Evolutionary conservation across 1,140 invertebrate genomes (phyloP).

Genomic region (Drosophila pectinifera): DNA sequence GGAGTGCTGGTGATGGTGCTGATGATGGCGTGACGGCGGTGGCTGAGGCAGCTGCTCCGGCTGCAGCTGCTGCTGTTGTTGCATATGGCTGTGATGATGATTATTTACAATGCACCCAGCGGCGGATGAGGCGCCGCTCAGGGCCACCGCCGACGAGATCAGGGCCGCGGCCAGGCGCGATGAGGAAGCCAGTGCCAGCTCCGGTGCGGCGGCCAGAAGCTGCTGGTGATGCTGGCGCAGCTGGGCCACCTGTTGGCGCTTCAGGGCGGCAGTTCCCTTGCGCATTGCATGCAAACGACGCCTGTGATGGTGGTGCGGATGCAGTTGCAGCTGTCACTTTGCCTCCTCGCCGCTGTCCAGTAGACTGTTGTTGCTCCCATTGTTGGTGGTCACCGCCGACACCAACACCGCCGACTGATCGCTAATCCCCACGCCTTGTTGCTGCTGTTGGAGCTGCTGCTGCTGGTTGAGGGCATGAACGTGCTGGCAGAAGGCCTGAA

Average conservation of each 20-base stretch:
- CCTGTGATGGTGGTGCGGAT: conserved; percentile 75
- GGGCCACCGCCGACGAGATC: conserved; percentile 71
- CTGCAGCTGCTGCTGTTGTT: conserved; percentile 46
- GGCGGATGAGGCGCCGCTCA: conserved; percentile 66
- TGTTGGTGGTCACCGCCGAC: conserved; percentile 37
- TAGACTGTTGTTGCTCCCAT: conserved; percentile 60
- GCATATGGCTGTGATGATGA: conserved; percentile 77
- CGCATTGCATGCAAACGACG: conserved; percentile 80
- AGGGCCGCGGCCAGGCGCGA: conserved; percentile 71
- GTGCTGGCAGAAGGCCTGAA: conserved; percentile 86
- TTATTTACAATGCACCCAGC: conserved; percentile 77
- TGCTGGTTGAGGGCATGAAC: conserved; percentile 79
- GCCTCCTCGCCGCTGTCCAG: conserved; percentile 72
- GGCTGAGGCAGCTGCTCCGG: conserved; percentile 23
- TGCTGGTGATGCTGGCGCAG: conserved; percentile 67
- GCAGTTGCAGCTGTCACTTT: conserved; percentile 83
- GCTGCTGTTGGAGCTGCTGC: conserved; percentile 53
- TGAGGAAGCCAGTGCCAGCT: conserved; percentile 50
- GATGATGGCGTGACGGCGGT: conserved; percentile 48
- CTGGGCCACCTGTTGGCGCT: conserved; percentile 71
- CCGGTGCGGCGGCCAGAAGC: conserved; percentile 48
- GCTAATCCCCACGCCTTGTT: conserved; percentile 34
- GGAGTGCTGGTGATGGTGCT: conserved; percentile 60
- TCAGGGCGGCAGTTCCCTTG: conserved; percentile 68
- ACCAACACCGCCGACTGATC: conserved; percentile 9